Conservation (phyloP, 2,888 invertebrate genomes). For the Tinea semifulvella region DNA sequence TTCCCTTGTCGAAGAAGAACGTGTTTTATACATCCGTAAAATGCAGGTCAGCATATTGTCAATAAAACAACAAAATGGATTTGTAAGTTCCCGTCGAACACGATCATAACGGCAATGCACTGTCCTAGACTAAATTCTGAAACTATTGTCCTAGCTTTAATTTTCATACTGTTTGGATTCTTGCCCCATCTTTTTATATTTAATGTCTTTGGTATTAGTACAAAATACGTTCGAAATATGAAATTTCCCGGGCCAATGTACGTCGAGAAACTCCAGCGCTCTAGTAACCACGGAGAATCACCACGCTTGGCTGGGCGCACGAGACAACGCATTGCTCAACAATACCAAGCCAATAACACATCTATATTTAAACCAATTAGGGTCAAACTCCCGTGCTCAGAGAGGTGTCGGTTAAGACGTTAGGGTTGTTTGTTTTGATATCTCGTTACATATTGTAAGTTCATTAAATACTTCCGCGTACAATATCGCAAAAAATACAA, state of each 20-base stretch:
- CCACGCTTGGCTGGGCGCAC: slow-evolving; percentile 12
- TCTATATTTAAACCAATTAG: background rate
- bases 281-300: slow-evolving; percentile 13
- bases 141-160: too few relatives aligned
- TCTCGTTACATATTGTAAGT: slow-evolving; percentile 7
- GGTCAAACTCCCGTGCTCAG: background rate
- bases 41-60: too few relatives aligned
- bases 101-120: too few relatives aligned
- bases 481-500: too few relatives aligned
- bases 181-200: too few relatives aligned
- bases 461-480: slow-evolving; percentile 4
- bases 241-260: slow-evolving; percentile 7
- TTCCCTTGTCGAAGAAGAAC: too few relatives aligned
- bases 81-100: too few relatives aligned
- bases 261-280: slow-evolving; percentile 12
- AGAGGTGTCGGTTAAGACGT: background rate
- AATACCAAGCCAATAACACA: background rate
- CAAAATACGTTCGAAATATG: background rate
- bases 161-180: too few relatives aligned
- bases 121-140: too few relatives aligned
- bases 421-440: slow-evolving; percentile 1
- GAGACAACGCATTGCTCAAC: background rate
- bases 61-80: too few relatives aligned
- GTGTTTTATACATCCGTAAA: too few relatives aligned
- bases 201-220: too few relatives aligned